Base-by-base conservation (phyloP, 2,113 vertebrate genomes). In the Eretmochelys imbricata region DNA sequence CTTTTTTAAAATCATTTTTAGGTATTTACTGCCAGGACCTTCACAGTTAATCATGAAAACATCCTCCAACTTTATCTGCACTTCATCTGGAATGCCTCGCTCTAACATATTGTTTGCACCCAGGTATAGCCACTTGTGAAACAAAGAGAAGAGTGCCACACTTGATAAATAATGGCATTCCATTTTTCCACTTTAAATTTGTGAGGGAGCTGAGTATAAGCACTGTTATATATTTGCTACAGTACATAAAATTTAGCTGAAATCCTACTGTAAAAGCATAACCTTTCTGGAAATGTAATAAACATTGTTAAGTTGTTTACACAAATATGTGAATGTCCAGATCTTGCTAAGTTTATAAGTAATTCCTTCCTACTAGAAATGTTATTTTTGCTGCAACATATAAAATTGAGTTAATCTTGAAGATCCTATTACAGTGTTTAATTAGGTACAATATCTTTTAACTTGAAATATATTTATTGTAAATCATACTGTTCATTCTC, bases 1-100 rank as follows among this genome's bases (percentile, higher is more conserved):
- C 84, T 93, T n/a, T 94, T 98, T 86, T 87, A 91, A 96, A 93
- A 59, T 97, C 89, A 97, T 98, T 98, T 98, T 88, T 98, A 99
- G 99, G 99, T 99, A 98, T 98, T 99, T 99, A 98, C 98, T 99
- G 98, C 99, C 99, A 98, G 99, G 99, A 98, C 99, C 99, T 97
- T 98, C 99, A 97, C 99, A 99, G 96, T 99, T 99, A 98, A 98
- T 99, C 98, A 97, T 99, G 98, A 99, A 99, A 98, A 98, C 99
- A 98, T 98, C 98, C 62, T 98, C 98, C 98, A 99, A 97, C 98
- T 97, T 98, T 96, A 98, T 98, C 98, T 98, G 98, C 93, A 97
- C 97, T 97, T 98, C 99, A 84, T 98, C 98, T 22, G 99, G 98
- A 96, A 91, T 98, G 98, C 98, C 99, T 95, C 99, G 98, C 88